Conservation (phyloP, 30 jellyfish, hydroid and myxozoan species). For the Morbakka virulenta region DNA sequence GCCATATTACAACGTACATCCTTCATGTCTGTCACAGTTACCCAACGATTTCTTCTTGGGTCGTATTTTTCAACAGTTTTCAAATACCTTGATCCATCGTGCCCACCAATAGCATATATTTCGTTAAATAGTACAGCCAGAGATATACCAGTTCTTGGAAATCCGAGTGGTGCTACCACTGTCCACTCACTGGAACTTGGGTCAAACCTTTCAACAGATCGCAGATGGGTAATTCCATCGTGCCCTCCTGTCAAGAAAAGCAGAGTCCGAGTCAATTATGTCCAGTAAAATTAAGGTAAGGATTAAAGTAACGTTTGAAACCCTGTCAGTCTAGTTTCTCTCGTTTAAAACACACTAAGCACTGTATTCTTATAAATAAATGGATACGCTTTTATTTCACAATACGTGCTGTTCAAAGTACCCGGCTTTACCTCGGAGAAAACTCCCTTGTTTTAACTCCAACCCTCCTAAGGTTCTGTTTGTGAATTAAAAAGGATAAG, state of each 20-base stretch:
- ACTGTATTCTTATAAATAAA: too few relatives aligned
- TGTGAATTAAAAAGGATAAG: too few relatives aligned
- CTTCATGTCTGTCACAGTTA: conserved; percentile 58
- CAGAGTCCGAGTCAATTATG: too few relatives aligned
- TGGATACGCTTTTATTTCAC: too few relatives aligned
- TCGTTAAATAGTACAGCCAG: conserved; percentile 66
- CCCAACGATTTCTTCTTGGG: conserved; percentile 72
- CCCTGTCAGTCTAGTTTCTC: too few relatives aligned
- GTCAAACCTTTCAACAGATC: conserved; percentile 88
- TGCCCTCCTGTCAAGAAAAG: conserved; percentile 79
- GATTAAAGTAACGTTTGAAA: too few relatives aligned
- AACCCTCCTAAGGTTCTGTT: too few relatives aligned
- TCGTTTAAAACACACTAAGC: too few relatives aligned
- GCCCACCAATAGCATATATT: conserved; percentile 88
- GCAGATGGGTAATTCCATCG: conserved; percentile 83
- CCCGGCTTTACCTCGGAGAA: too few relatives aligned
- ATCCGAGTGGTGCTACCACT: conserved; percentile 72
- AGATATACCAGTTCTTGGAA: conserved; percentile 93
- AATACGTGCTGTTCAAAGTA: too few relatives aligned
- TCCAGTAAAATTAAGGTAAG: too few relatives aligned
- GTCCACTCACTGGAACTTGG: conserved; percentile 89
- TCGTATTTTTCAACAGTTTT: conserved; percentile 71
- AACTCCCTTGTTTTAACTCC: too few relatives aligned
- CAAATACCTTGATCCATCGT: conserved; percentile 79
- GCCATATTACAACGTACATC: conserved; percentile 92